Evolutionary conservation across 35 echinoderm and acorn worm genomes (phyloP), one percentile per base, ranked within the genome.

Genomic region (Apostichopus japonicus): DNA sequence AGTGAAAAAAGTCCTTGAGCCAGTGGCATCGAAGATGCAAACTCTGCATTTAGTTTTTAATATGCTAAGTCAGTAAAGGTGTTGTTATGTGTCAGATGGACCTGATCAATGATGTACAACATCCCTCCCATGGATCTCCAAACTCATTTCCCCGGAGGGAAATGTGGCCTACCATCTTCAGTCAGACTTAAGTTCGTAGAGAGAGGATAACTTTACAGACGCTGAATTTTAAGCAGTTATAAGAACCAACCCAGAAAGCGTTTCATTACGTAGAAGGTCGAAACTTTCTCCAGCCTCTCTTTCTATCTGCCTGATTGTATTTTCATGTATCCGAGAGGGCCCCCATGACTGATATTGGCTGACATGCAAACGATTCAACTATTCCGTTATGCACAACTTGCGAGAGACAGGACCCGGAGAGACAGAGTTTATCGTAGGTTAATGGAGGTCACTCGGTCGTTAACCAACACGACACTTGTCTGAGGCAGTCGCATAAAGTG

Each of bases 261-360:
- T 84, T 84, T 84, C 16, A 84, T 84, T 84, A 84, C 81, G 6
- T 84, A 44, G 81, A 55, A 84, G 57, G 81, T 84, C 61, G 81
- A 84, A 84, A 84, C 81, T 84, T 23, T 54, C 21, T 58, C 81
- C 54, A 84, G 53, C 81, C 51, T 14, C 57, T 61, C 57, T 44
- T 3, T 44, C 33, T 44, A 11, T 24, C 54, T 84, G 53, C 17
- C n/a, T 55, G 81, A 58, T 54, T 58, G n/a, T 59, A 21, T 84
- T 58, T 16, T 80, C 57, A 19, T 21, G 71, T 75, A 75, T 84
- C 54, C 17, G 23, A 5, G 54, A 84, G 55, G 56, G 81, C 54
- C 81, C 81, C 81, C 81, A 84, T 84, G 81, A 84, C 81, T 84
- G 81, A 84, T 84, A 84, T 84, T 84, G 56, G 53, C 81, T 84